Percentiles rank a stretch among this genome's conserved stretches.
These are phyloP conservation scores for Molanna angustata DNA, from an alignment of 2,888 invertebrate genomes.

Conservation along the genomic window DNA sequence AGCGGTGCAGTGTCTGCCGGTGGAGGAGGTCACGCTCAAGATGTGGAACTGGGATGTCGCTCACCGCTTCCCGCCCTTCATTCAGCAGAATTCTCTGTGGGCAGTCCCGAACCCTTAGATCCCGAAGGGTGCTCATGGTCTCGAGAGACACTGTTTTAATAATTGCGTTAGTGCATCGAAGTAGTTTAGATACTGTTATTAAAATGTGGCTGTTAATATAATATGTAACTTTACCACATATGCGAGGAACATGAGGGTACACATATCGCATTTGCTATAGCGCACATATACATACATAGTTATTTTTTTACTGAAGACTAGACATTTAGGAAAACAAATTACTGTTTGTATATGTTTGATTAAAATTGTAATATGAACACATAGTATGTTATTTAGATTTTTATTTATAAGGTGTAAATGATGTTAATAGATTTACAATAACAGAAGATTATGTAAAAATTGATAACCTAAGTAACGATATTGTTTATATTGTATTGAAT, in stretches of 20 bases:
- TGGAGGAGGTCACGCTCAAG: slow-evolving; percentile 32
- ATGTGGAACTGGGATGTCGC: slow-evolving; percentile 29
- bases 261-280: slow-evolving; percentile 33
- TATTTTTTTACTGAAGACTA: slow-evolving; percentile 32
- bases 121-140: slow-evolving; percentile 60
- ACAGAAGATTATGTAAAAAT: no score
- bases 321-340: slow-evolving; percentile 20
- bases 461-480: no score
- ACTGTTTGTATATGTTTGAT: slow-evolving; percentile 21
- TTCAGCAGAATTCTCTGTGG: slow-evolving; percentile 38
- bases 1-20: slow-evolving; percentile 27
- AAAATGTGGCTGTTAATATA: slow-evolving; percentile 24
- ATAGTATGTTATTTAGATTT: slow-evolving; percentile 8
- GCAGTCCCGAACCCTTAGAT: slow-evolving; percentile 44
- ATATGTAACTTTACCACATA: slow-evolving; percentile 23
- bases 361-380: slow-evolving; percentile 10
- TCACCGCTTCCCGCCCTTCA: slow-evolving; percentile 39
- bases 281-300: slow-evolving; percentile 33
- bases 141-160: slow-evolving; percentile 77
- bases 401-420: no score
- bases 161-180: slow-evolving; percentile 31
- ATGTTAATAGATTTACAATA: no score
- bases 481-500: no score
- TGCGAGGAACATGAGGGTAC: slow-evolving; percentile 33
- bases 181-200: slow-evolving; percentile 21